Conservation (phyloP, 2,888 invertebrate species). For the Drosophila eohydei region DNA sequence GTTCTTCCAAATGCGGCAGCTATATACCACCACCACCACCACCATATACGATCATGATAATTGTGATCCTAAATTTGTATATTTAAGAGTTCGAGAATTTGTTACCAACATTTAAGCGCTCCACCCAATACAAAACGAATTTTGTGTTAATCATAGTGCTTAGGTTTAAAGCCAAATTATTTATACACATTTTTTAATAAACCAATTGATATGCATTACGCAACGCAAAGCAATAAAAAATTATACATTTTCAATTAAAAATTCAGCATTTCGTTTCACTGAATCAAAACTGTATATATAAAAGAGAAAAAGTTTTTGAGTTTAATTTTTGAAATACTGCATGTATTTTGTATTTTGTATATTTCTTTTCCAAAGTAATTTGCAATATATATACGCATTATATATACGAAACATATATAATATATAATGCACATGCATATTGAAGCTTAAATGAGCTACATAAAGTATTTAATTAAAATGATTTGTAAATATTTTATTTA, state of each 20-base stretch:
- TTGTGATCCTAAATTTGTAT: conserved; percentile 50
- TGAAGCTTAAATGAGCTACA: conserved; percentile 50
- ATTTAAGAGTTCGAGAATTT: conserved; percentile 50
- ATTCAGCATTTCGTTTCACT: conserved; percentile 5
- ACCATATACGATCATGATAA: conserved; percentile 38
- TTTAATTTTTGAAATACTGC: conserved; percentile 45
- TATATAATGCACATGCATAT: conserved; percentile 54
- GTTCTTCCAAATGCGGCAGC: conserved; percentile 54
- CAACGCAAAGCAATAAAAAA: conserved; percentile 53
- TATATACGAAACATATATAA: conserved; percentile 49
- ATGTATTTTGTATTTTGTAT: conserved; percentile 40
- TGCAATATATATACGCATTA: conserved; percentile 37
- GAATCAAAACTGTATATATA: not conserved
- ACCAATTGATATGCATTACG: conserved; percentile 65
- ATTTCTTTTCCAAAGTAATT: conserved; percentile 24
- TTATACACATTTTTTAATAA: conserved; percentile 56
- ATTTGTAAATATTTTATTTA: conserved; percentile 59
- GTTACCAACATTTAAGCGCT: conserved; percentile 55
- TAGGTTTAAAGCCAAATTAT: conserved; percentile 76
- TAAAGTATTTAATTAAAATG: conserved; percentile 39
- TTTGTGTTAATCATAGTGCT: conserved; percentile 65
- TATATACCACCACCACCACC: conserved; percentile 31
- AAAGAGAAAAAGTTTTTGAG: not conserved
- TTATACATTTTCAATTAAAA: conserved; percentile 28
- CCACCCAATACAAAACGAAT: conserved; percentile 44